Percentiles rank a stretch among this genome's conserved stretches.
Conservation (phyloP, 2,888 invertebrate species). For the Netelia fuscicornis region DNA sequence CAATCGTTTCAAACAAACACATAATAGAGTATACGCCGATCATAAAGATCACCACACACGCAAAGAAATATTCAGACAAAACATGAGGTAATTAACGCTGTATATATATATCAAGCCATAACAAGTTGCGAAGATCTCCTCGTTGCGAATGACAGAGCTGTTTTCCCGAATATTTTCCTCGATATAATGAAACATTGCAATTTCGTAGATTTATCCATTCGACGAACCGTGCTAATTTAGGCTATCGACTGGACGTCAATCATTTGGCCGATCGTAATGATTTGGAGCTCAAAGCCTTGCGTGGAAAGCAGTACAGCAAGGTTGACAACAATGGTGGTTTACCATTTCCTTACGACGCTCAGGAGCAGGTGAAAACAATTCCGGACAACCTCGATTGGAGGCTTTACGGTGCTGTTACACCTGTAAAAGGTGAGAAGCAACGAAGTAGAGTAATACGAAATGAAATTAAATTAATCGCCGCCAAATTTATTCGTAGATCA, state of each 20-base stretch:
- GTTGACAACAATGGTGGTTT: slow-evolving; percentile 91
- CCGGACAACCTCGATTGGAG: slow-evolving; percentile 96
- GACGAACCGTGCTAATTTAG: slow-evolving; percentile 90
- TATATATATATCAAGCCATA: background rate
- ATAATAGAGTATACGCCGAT: slow-evolving; percentile 89
- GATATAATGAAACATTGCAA: background rate
- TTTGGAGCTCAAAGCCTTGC: slow-evolving; percentile 90
- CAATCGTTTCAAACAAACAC: slow-evolving; percentile 90
- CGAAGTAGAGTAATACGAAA: background rate
- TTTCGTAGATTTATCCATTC: slow-evolving; percentile 90
- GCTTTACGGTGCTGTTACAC: slow-evolving; percentile 95
- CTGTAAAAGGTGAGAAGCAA: slow-evolving; percentile 91
- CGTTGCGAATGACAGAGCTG: no score
- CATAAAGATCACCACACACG: slow-evolving; percentile 89
- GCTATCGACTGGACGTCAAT: slow-evolving; percentile 92
- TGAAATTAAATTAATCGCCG: background rate
- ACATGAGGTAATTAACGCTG: slow-evolving; percentile 88
- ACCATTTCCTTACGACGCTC: slow-evolving; percentile 90
- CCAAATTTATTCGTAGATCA: slow-evolving; percentile 89
- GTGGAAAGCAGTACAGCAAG: slow-evolving; percentile 88
- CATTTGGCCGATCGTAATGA: slow-evolving; percentile 94
- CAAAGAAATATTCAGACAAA: slow-evolving; percentile 93
- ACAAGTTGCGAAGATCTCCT: no score
- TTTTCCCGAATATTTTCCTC: no score
- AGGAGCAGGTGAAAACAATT: slow-evolving; percentile 86